phyloP scores from a whole-genome alignment of 2,797 vertebrate genomes.

The Acridotheres tristis region DNA sequence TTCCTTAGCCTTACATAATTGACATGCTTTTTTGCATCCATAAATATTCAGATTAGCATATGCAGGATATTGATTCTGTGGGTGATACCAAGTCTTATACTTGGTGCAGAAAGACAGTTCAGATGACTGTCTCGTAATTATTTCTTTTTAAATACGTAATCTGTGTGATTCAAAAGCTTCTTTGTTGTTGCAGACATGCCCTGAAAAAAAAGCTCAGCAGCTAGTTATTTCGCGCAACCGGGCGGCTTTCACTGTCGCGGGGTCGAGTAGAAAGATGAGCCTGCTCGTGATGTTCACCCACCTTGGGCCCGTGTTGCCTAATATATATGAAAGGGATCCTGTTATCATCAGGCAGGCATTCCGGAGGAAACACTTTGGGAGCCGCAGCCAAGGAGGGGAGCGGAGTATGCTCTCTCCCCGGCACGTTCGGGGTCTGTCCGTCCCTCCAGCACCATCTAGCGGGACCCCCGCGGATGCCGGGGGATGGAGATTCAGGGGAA shows the following conservation, averaged over 20 bases:
- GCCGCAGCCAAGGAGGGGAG: not conserved
- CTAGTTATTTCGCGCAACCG: not conserved
- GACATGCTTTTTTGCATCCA: not conserved
- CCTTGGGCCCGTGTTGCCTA: slow-evolving; percentile 34
- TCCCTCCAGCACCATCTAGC: slow-evolving; percentile 73
- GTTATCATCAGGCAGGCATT: slow-evolving; percentile 61
- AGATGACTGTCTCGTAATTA: not conserved
- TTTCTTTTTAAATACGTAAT: not conserved
- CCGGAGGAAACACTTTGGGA: slow-evolving; percentile 28
- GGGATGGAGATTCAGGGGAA: fast-evolving
- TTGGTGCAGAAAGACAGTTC: slow-evolving; percentile 19
- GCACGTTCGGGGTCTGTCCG: not conserved
- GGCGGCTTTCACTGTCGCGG: not conserved
- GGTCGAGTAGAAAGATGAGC: slow-evolving; percentile 39
- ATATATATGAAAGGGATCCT: slow-evolving; percentile 44
- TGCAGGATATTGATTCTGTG: not conserved
- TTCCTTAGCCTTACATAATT: slow-evolving; percentile 24
- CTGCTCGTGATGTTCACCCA: slow-evolving; percentile 58
- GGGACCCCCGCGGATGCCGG: not conserved
- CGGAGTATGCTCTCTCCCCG: not conserved
- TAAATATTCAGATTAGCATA: slow-evolving; percentile 2
- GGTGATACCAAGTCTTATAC: not conserved
- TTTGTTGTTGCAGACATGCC: slow-evolving; percentile 15
- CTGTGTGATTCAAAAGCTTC: slow-evolving; percentile 42
- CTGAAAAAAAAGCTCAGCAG: not conserved